A percentile compares a stretch with the other conserved stretches of the same genome.
Evolutionary conservation across 2,888 invertebrate species (phyloP).

Genomic region (Toxonevra muliebris): DNA sequence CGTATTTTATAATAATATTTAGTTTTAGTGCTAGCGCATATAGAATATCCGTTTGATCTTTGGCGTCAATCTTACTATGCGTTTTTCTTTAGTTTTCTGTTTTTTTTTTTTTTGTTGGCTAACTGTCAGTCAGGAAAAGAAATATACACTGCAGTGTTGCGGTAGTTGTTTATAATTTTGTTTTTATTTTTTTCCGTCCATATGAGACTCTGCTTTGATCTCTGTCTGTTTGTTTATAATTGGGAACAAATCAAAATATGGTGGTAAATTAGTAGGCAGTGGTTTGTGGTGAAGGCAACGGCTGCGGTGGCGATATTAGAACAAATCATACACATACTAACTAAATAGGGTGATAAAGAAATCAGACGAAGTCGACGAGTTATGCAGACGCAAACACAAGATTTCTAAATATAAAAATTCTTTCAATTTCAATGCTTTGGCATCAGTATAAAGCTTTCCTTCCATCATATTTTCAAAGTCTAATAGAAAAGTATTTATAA

Average conservation of each 20-base stretch:
- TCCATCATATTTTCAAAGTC: too few relatives aligned
- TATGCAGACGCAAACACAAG: too few relatives aligned
- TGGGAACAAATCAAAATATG: conserved; percentile 32
- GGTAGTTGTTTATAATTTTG: conserved; percentile 20
- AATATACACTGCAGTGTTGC: too few relatives aligned
- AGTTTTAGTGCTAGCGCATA: conserved; percentile 12
- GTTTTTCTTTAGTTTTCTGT: not conserved
- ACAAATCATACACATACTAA: not conserved
- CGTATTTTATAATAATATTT: conserved; percentile 3
- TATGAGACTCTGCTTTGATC: conserved; percentile 35
- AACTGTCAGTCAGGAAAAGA: too few relatives aligned
- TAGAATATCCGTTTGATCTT: conserved; percentile 27
- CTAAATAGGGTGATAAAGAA: not conserved
- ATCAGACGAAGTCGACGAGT: not conserved
- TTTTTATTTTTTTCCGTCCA: not conserved
- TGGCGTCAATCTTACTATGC: not conserved
- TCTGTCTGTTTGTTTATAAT: conserved; percentile 39
- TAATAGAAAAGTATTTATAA: too few relatives aligned
- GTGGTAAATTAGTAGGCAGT: conserved; percentile 27
- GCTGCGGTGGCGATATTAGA: conserved; percentile 2
- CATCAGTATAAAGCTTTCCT: too few relatives aligned
- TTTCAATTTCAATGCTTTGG: too few relatives aligned
- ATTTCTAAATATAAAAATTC: too few relatives aligned
- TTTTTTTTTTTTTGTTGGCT: not conserved
- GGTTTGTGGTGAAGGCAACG: not conserved